Evolutionary conservation across 2,797 vertebrate genomes (phyloP).

Genomic region (Uromys caudimaculatus): DNA sequence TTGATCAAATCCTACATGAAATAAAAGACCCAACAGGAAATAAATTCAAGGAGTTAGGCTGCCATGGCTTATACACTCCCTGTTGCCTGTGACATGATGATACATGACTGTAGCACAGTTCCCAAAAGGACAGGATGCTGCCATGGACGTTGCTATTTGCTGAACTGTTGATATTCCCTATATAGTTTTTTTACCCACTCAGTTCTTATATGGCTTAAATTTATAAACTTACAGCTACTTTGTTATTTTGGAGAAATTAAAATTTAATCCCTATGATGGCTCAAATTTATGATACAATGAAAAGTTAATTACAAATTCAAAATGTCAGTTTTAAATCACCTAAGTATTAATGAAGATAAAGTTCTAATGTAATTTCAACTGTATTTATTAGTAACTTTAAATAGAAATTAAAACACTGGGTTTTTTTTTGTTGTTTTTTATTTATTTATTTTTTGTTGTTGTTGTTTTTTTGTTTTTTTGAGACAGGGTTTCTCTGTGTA

Average conservation of each 20-base stretch:
- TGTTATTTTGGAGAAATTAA: conserved; percentile 28
- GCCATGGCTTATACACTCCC: neutral
- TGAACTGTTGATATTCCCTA: neutral
- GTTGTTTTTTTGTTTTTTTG: too few relatives aligned
- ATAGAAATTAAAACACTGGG: neutral
- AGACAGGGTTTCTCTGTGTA: too few relatives aligned
- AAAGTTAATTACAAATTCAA: neutral
- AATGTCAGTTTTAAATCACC: neutral
- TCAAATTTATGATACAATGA: neutral
- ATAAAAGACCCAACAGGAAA: neutral
- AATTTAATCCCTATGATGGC: neutral
- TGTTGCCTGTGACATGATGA: neutral
- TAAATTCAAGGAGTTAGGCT: neutral
- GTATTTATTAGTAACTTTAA: neutral
- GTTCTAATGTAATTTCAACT: neutral
- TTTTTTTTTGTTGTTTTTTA: too few relatives aligned
- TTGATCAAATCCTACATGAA: neutral
- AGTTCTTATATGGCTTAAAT: neutral
- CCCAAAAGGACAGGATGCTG: neutral
- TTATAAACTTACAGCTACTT: neutral
- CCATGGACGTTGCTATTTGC: neutral
- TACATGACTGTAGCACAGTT: neutral
- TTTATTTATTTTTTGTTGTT: too few relatives aligned
- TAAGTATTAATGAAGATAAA: neutral
- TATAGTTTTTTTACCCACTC: neutral